Percentiles rank a stretch among this genome's conserved stretches.
Evolutionary conservation across 1,140 invertebrate genomes (phyloP).

Genomic region (Tribolium madens): DNA sequence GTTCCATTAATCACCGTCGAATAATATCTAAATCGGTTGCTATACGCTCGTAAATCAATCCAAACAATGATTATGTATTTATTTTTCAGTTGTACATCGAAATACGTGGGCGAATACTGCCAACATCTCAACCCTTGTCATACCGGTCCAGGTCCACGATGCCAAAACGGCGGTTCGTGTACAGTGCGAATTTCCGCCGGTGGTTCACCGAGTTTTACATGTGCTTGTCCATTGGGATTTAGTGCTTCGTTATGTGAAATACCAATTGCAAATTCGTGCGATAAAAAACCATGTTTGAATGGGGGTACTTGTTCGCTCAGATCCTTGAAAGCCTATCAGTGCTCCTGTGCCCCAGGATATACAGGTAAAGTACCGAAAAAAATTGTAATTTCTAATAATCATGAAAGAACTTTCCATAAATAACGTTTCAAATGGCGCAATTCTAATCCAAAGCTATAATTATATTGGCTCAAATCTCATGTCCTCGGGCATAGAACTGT

Average conservation of each 20-base stretch:
- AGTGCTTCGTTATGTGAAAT: constrained; percentile 94
- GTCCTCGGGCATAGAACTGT: constrained; percentile 46
- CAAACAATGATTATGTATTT: constrained; percentile 54
- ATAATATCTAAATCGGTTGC: neutral
- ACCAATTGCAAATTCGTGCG: constrained; percentile 89
- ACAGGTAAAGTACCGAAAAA: constrained; percentile 76
- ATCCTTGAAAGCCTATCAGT: constrained; percentile 83
- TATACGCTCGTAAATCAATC: neutral
- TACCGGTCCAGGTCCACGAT: constrained; percentile 80
- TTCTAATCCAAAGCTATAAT: constrained; percentile 17
- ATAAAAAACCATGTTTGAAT: constrained; percentile 87
- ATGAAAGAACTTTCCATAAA: constrained; percentile 25
- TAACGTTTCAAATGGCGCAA: constrained; percentile 24
- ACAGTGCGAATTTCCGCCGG: constrained; percentile 76
- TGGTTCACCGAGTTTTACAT: constrained; percentile 82
- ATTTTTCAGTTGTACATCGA: constrained; percentile 88
- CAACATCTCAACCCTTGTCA: constrained; percentile 93
- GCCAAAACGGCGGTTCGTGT: constrained; percentile 94
- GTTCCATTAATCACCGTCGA: neutral
- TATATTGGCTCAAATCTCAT: constrained; percentile 24
- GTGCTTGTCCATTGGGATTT: constrained; percentile 90
- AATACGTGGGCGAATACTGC: constrained; percentile 94
- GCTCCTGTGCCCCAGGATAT: constrained; percentile 85
- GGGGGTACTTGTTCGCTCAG: constrained; percentile 86
- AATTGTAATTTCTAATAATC: neutral